Percentiles rank a stretch among this genome's conserved stretches.
Evolutionary conservation across 2,888 invertebrate genomes (phyloP).

Genomic region (Ormia ochracea): DNA sequence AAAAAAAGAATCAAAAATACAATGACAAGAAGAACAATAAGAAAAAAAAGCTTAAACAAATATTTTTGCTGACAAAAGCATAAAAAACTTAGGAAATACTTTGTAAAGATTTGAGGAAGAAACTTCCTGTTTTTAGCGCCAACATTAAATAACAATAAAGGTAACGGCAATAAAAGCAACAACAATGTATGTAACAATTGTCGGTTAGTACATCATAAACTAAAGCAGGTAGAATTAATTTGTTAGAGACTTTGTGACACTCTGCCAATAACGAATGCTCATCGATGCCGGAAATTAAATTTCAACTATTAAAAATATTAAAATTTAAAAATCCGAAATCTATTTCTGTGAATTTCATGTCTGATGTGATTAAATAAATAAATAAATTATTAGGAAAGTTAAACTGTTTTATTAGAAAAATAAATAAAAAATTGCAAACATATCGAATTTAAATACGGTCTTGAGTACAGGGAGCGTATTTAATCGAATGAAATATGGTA

Average conservation of each 20-base stretch:
- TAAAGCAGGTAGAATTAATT: slow-evolving; percentile 14
- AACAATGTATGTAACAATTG: not conserved
- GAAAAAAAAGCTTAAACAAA: slow-evolving; percentile 56
- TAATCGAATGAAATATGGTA: too few relatives aligned
- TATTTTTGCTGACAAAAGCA: slow-evolving; percentile 45
- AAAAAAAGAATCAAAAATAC: slow-evolving; percentile 23
- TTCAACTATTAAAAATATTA: not conserved
- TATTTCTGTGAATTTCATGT: too few relatives aligned
- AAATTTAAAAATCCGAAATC: too few relatives aligned
- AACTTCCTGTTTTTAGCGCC: slow-evolving; percentile 25
- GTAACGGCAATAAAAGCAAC: not conserved
- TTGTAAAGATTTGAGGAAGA: slow-evolving; percentile 40
- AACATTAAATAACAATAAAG: slow-evolving; percentile 18
- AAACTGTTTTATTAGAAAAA: too few relatives aligned
- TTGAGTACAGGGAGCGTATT: too few relatives aligned
- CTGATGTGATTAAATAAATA: too few relatives aligned
- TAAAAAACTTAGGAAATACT: slow-evolving; percentile 33
- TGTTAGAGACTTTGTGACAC: not conserved
- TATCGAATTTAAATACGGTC: too few relatives aligned
- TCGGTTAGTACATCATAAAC: slow-evolving; percentile 9
- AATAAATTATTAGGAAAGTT: too few relatives aligned
- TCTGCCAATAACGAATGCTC: not conserved
- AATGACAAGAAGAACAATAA: slow-evolving; percentile 11
- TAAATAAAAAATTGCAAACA: too few relatives aligned
- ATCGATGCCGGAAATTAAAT: not conserved